Evolutionary conservation across 2,797 vertebrate species (phyloP).

Genomic region (Rhinoraja longicauda): DNA sequence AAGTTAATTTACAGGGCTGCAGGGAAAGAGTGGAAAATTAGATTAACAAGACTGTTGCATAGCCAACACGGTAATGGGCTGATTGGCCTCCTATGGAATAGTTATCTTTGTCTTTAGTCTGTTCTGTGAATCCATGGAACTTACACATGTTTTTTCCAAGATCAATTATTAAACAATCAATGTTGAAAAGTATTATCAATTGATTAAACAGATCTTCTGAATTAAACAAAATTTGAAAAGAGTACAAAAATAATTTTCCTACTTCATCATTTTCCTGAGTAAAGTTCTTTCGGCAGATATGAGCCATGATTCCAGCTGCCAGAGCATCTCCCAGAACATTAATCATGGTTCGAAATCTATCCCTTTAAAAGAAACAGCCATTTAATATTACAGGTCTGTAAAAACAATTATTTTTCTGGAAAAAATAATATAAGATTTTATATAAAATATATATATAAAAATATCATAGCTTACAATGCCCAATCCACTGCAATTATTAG

Average conservation of each 20-base stretch:
- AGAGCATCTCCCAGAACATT: constrained; percentile 91
- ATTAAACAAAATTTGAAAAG: background rate
- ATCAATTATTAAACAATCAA: background rate
- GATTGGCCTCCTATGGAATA: no score
- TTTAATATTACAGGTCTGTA: background rate
- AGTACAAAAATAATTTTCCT: background rate
- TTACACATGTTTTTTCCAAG: background rate
- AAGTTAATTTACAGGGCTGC: no score
- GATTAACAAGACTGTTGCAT: no score
- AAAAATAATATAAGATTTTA: background rate
- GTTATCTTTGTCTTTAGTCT: no score
- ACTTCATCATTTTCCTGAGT: constrained; percentile 61
- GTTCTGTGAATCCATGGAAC: background rate
- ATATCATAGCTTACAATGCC: constrained; percentile 73
- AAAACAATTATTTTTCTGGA: background rate
- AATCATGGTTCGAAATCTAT: constrained; percentile 96
- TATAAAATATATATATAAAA: background rate
- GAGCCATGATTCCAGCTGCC: constrained; percentile 95
- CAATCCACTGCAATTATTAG: constrained; percentile 93
- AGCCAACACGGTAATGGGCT: no score
- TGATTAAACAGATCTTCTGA: background rate
- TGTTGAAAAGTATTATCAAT: background rate
- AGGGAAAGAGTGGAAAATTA: no score
- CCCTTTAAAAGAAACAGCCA: constrained; percentile 57
- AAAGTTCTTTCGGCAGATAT: constrained; percentile 93